These are phyloP conservation scores for Argyresthia albistria DNA, from an alignment of 2,888 invertebrate genomes.

Conservation along the genomic window DNA sequence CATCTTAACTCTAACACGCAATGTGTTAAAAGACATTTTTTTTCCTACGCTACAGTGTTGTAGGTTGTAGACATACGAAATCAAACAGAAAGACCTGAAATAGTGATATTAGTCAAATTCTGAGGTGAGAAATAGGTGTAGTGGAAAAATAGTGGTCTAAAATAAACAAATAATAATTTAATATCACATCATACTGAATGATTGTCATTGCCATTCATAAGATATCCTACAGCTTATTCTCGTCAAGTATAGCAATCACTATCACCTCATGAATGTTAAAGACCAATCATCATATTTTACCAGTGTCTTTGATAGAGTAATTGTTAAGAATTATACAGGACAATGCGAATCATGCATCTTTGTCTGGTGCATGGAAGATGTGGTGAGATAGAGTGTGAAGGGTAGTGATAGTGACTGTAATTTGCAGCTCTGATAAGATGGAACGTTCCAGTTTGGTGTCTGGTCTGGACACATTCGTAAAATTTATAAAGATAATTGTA, in stretches of 20 bases:
- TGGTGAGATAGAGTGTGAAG: conserved; percentile 15
- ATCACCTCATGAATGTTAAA: conserved; percentile 34
- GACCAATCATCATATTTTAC: conserved; percentile 23
- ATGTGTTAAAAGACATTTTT: too few relatives aligned
- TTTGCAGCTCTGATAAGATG: conserved; percentile 4
- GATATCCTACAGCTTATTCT: too few relatives aligned
- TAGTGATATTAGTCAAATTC: too few relatives aligned
- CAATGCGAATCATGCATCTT: conserved; percentile 16
- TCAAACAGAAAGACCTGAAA: too few relatives aligned
- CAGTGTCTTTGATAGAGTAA: neutral
- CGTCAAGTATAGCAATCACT: too few relatives aligned
- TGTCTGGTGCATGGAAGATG: conserved; percentile 5
- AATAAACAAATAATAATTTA: too few relatives aligned
- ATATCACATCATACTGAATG: too few relatives aligned
- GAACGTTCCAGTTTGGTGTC: conserved; percentile 6
- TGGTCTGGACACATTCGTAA: conserved; percentile 11
- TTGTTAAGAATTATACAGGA: conserved; percentile 5
- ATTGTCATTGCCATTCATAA: too few relatives aligned
- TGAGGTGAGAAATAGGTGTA: too few relatives aligned
- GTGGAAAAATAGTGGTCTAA: too few relatives aligned
- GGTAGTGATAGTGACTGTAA: neutral
- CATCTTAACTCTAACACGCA: neutral
- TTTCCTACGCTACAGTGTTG: too few relatives aligned
- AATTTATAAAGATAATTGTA: neutral
- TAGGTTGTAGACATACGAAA: too few relatives aligned